Evolutionary conservation across 2,888 invertebrate genomes (phyloP).

Genomic region (Melipona beecheii): DNA sequence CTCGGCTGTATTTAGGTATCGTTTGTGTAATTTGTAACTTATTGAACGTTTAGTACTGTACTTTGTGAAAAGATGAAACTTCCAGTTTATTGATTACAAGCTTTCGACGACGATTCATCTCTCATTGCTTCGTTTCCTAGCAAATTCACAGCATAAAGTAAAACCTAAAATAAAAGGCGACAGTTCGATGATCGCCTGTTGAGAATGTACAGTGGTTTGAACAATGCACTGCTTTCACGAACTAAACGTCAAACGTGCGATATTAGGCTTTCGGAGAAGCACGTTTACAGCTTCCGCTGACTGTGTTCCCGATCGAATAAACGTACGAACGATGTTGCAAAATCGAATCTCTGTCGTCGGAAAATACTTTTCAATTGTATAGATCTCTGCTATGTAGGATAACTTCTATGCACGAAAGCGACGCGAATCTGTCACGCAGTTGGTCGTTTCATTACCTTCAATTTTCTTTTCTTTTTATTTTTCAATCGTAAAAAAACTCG

Average conservation of each 20-base stretch:
- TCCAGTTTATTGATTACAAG: not conserved
- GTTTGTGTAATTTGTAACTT: too few species aligned
- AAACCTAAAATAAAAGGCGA: not conserved
- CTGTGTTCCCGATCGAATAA: not conserved
- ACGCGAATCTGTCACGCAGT: not conserved
- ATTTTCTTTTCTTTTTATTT: not conserved
- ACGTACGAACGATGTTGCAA: slow-evolving; percentile 1
- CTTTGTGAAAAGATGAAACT: not conserved
- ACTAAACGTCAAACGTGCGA: not conserved
- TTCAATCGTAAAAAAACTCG: not conserved
- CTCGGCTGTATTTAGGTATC: too few species aligned
- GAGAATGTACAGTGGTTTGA: not conserved
- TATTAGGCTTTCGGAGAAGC: not conserved
- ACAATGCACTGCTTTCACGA: not conserved
- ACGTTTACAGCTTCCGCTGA: not conserved
- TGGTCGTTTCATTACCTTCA: not conserved
- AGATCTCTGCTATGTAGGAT: not conserved
- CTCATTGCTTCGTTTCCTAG: slow-evolving; percentile 1
- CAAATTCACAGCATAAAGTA: slow-evolving; percentile 27
- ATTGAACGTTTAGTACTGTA: too few species aligned
- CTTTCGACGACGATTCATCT: not conserved
- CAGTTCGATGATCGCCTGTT: slow-evolving; percentile 16
- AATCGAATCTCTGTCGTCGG: not conserved
- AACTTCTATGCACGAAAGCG: not conserved
- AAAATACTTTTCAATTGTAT: not conserved